These are phyloP conservation scores for Catocala fraxini DNA, from an alignment of 2,888 invertebrate genomes.

Conservation along the genomic window DNA sequence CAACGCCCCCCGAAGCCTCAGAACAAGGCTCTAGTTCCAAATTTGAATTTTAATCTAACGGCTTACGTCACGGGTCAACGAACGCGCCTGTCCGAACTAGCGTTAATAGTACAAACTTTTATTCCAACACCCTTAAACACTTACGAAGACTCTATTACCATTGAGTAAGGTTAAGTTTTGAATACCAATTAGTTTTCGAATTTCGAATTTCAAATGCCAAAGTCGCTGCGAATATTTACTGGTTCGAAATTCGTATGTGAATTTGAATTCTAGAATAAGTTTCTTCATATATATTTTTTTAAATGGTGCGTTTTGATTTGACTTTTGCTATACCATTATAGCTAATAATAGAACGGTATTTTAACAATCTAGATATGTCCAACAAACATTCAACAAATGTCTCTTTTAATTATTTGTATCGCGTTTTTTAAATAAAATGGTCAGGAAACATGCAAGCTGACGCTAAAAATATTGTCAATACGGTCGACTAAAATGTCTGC, in stretches of 20 bases:
- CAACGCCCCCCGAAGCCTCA: conserved; percentile 55
- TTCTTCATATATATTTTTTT: too few species aligned
- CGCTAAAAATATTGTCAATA: conserved; percentile 29
- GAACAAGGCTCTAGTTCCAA: conserved; percentile 70
- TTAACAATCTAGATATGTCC: too few species aligned
- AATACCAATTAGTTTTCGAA: conserved; percentile 42
- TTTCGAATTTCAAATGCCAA: neutral
- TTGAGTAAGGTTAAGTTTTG: conserved; percentile 55
- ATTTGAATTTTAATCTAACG: conserved; percentile 83
- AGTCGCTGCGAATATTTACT: conserved; percentile 20
- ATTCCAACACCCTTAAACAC: conserved; percentile 50
- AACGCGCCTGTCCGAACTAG: conserved; percentile 75
- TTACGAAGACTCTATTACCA: conserved; percentile 54
- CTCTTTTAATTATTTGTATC: too few species aligned
- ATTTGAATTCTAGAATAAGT: neutral
- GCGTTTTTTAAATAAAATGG: conserved; percentile 3
- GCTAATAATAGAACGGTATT: too few species aligned
- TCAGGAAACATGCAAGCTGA: neutral
- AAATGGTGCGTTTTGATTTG: too few species aligned
- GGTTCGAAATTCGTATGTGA: conserved; percentile 31
- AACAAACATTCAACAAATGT: too few species aligned
- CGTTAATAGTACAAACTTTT: conserved; percentile 58
- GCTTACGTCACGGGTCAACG: conserved; percentile 75
- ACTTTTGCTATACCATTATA: too few species aligned
- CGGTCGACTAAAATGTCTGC: conserved; percentile 22